Evolutionary conservation across 1,140 invertebrate species (phyloP).

Genomic region (Rhagoletis pomonella): DNA sequence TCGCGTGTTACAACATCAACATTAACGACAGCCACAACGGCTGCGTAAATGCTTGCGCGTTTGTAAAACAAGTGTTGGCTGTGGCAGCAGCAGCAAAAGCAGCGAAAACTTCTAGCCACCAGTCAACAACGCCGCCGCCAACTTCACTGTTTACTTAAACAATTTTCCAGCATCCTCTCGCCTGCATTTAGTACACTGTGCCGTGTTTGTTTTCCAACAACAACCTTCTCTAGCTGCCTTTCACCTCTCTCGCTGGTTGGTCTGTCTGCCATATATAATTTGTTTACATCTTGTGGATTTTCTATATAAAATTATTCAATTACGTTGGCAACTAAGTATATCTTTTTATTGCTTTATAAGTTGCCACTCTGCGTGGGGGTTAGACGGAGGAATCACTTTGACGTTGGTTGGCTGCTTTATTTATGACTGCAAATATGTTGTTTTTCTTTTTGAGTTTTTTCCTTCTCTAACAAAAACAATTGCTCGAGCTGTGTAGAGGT

Average conservation of each 20-base stretch:
- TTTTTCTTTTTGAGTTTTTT: neutral
- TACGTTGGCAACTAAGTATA: conserved; percentile 43
- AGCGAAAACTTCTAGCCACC: conserved; percentile 23
- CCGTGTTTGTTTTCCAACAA: neutral
- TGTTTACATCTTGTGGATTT: conserved; percentile 44
- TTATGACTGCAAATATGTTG: conserved; percentile 17
- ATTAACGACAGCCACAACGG: conserved; percentile 1
- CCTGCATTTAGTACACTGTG: neutral
- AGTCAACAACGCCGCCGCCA: neutral
- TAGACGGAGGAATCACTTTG: neutral
- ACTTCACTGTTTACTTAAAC: conserved; percentile 45
- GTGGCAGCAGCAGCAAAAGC: neutral
- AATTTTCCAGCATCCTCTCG: conserved; percentile 6
- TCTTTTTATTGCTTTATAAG: conserved; percentile 51
- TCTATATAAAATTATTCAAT: conserved; percentile 52
- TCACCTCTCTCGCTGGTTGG: neutral
- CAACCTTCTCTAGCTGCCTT: neutral
- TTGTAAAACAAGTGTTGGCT: neutral
- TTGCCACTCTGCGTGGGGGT: neutral
- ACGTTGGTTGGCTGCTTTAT: conserved; percentile 4
- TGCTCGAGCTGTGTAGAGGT: neutral
- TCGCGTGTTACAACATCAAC: neutral
- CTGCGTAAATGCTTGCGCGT: neutral
- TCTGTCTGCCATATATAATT: conserved; percentile 32
- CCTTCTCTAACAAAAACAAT: neutral